Evolutionary conservation across 2,888 invertebrate genomes (phyloP), one percentile per base, ranked within the genome.

Genomic region (Lathronympha strigana): DNA sequence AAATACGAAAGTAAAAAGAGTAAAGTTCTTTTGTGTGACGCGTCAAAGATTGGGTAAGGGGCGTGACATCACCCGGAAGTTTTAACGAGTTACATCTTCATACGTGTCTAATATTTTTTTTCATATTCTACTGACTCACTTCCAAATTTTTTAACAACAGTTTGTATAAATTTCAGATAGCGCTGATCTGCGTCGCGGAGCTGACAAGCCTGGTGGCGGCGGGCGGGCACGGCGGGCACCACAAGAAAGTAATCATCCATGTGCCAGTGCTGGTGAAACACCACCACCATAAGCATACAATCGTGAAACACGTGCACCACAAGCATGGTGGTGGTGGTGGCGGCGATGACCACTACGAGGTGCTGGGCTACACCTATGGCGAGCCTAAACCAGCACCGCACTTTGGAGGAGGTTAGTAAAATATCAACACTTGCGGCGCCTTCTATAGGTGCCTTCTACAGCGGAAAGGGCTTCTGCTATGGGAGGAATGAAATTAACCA

Each of bases 261-360:
- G 95, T 96, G 55, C 96, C 96, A 0, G 93, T 95, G 81, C 95
- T 95, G 83, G 93, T 96, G 71, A 95, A 96, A 78, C 95, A 95
- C 69, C 94, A 95, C 75, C 95, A 96, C 74, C 96, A 96, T 76
- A 96, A 95, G 61, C 96, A 96, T 79, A 96, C 96, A 47, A 94
- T 95, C 47, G 95, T 95, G 71, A 96, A 96, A 76, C 95, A 95
- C 79, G 88, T 96, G 25, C 95, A 94, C 74, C 94, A 94, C 75
- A 93, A 93, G 70, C 92, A 93, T 38, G 93, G 93, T 2, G 93
- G 86, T 47, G 87, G 93, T 40, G 88, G 93, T 40, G 92, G 92
- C 5, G 89, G 91, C 28, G 93, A 92, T 43, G 94, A 94, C 76
- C 93, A 94, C 75, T 94, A 94, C 82, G 95, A 95, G 77, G 94